Evolutionary conservation across 2,113 vertebrate species (phyloP), one percentile per base, ranked within the genome.

Genomic region (Plotosus lineatus): DNA sequence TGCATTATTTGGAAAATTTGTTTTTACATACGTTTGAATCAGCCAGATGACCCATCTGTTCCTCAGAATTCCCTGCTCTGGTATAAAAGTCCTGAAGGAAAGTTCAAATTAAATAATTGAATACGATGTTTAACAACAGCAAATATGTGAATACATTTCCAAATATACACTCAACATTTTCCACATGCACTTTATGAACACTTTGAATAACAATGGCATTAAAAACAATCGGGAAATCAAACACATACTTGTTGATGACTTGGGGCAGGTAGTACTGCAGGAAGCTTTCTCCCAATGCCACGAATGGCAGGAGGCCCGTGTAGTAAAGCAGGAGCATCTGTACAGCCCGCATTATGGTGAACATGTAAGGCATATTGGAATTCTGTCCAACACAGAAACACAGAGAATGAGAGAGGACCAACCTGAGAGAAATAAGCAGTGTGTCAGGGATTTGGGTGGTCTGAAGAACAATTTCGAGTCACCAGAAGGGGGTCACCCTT

Each of bases 221-320:
- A 40, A 31, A 75, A 46, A 61, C 3, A 56, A 65, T 65, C 28
- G 58, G 74, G 50, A 23, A 69, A 44, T 44, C 23, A 66, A 48
- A 66, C 48, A 78, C 87, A 65, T 44, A 94, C 95, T 92, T 94
- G 92, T 96, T 96, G 79, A 96, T 88, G 88, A 96, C 86, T 65
- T 89, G 88, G 0, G 92, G 92, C 85, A 96, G 84, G 90, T 94
- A 94, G 69, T 91, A 94, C 80, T 96, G 88, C 83, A 97, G 85
- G 76, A 95, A 90, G 44, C 86, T 91, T 88, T 96, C 95, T 0
- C 90, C 91, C 44, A 96, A 88, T 0, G 91, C 88, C 11, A 94
- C 50, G 44, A 95, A 97, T 60, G 95, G 95, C 84, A 97, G 91
- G 63, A 96, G 90, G 73, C 95, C 96, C 21, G 85, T 88, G 83